Evolutionary conservation across 2,888 invertebrate genomes (phyloP), one percentile per base, ranked within the genome.

Genomic region (Griposia aprilina): DNA sequence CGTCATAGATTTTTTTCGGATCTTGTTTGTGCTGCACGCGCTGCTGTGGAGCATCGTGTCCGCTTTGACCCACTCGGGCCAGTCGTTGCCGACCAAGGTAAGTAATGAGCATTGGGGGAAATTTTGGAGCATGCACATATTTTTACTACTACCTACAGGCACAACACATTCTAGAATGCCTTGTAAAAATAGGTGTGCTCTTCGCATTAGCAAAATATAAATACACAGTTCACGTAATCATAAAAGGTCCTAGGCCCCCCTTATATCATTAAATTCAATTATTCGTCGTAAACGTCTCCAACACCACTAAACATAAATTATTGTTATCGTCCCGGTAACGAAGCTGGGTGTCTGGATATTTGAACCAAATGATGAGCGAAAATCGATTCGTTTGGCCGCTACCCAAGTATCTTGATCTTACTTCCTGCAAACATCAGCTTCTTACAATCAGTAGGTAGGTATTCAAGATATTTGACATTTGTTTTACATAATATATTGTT

Each of bases 1-100:
- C 97, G 98, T 78, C 98, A 98, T 93, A 97, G 98, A 89, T 98
- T 98, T 94, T 98, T 98, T 94, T 98, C 98, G 74, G 98, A 98
- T 92, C 97, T 98, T 80, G 97, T 98, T 85, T 97, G 97, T 89
- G 98, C 98, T 88, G 98, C 98, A 66, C 97, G 98, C 91, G 98
- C 98, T 87, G 98, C 98, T 73, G 97, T 97, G 74, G 98, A 98
- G 93, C 98, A 98, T 94, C 97, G 98, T 89, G 98, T 98, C 88
- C 97, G 98, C 83, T 98, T 98, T 95, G 98, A 98, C 94, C 98
- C 98, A 36, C 97, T 98, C 68, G 98, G 98, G 84, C 98, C 98
- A 65, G 96, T 97, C 86, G 97, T 98, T 83, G 97, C 97, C 57
- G 96, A 95, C 91, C 92, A 97, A 93, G 97, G 97, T 97, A 95